Evolutionary conservation across 1,140 invertebrate genomes (phyloP), one percentile per base, ranked within the genome.

Genomic region (Drosophila sproati): DNA sequence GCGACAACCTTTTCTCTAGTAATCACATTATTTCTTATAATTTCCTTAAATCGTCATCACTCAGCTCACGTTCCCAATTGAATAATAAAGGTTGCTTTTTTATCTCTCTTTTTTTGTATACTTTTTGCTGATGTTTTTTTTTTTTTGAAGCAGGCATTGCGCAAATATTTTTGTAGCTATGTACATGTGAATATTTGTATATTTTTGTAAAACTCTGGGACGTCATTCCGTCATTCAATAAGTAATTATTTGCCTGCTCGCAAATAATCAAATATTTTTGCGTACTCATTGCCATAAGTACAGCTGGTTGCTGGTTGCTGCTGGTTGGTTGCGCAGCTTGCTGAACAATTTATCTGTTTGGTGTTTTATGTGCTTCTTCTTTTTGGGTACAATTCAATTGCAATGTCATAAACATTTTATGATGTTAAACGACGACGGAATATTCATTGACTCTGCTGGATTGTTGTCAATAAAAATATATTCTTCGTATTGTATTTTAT

Each of bases 261-360:
- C 3, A 35, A 64, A 68, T 73, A 85, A 69, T 70, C 77, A 86
- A 85, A 81, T 78, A 68, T 80, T 77, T 73, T 73, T 62, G 57
- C 45, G 29, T 47, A 35, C n/a, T 57, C 54, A 35, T 41, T 54
- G 41, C 29, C 68, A 69, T 51, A 77, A 32, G 43, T 67, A 76
- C 76, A 83, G 80, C 72, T 76, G 72, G 37, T 20, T 20, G 20
- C 20, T 20, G 20, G 1, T 20, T 20, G 20, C 72, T 76, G 72
- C 72, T 76, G 72, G 43, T 39, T 72, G 66, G 3, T 29, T 51
- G 41, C 3, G 12, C 34, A 7, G 35, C 35, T 56, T 41, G 43
- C 37, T 47, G 73, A 72, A 77, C 59, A 78, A 73, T 51, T 59
- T 59, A 45, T 3, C 29, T 51, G 52, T 43, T 5, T 10, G 52